phyloP scores from a whole-genome alignment of 2,113 vertebrate species.

The Delphinapterus leucas region DNA sequence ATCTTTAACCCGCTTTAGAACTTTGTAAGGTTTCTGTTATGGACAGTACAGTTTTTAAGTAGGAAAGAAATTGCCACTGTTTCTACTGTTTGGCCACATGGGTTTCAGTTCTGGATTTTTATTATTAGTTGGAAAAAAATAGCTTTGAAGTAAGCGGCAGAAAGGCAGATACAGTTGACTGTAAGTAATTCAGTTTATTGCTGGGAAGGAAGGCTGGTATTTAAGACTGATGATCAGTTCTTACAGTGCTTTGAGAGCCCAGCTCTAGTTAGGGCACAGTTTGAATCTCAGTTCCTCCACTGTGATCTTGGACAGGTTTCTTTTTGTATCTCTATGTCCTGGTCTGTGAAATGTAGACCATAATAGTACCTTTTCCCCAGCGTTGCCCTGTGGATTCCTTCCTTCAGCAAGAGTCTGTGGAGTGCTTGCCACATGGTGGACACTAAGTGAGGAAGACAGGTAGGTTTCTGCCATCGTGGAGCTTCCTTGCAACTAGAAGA shows the following conservation, averaged over 20 bases:
- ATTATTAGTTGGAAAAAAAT: neutral
- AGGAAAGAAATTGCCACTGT: neutral
- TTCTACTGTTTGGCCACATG: neutral
- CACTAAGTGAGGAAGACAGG: neutral
- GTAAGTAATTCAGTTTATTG: neutral
- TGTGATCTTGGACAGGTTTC: neutral
- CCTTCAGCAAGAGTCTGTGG: neutral
- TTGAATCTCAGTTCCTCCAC: neutral
- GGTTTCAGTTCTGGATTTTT: neutral
- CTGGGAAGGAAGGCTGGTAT: neutral
- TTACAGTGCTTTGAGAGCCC: neutral
- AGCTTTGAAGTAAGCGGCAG: neutral
- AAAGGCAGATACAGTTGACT: neutral
- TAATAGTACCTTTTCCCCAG: neutral
- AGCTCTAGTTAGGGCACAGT: neutral
- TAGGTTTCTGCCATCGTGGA: neutral
- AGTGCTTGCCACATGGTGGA: neutral
- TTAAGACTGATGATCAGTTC: neutral
- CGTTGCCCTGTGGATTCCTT: neutral
- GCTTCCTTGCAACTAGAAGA: neutral
- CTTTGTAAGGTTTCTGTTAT: neutral
- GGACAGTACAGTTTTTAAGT: neutral
- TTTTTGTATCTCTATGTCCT: neutral
- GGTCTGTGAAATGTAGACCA: neutral
- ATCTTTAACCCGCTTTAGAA: neutral